phyloP scores from a whole-genome alignment of 2,888 invertebrate species.

The Ophion ventricosus region DNA sequence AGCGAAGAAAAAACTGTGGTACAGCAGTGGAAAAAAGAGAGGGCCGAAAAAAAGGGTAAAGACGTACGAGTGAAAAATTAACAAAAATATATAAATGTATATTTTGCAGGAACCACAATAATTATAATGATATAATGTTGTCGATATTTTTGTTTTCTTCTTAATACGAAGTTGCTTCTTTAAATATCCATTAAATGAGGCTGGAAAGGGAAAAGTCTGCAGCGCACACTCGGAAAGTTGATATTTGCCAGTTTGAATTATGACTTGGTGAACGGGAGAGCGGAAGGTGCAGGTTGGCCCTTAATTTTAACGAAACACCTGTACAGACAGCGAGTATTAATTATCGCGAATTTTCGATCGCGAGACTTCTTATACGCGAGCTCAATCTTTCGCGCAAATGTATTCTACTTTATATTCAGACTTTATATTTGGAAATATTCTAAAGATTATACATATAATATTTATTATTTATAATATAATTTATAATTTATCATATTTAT shows the following conservation, averaged over 20 bases:
- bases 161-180: not conserved
- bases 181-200: constrained; percentile 21
- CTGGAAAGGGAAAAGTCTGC: constrained; percentile 14
- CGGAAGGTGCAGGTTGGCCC: constrained; percentile 58
- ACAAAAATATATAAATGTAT: not conserved
- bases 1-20: too few relatives aligned
- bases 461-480: too few relatives aligned
- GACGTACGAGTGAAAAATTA: not conserved
- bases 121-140: constrained; percentile 31
- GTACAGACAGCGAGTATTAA: not conserved
- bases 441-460: too few relatives aligned
- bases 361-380: not conserved
- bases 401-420: too few relatives aligned
- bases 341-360: constrained; percentile 1
- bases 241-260: constrained; percentile 70
- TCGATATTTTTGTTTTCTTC: constrained; percentile 22
- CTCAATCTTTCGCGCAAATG: constrained; percentile 10
- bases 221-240: constrained; percentile 62
- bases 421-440: too few relatives aligned
- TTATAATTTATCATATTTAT: too few relatives aligned
- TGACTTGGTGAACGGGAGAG: constrained; percentile 55
- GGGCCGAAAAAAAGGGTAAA: too few relatives aligned
- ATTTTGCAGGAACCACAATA: not conserved
- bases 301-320: constrained; percentile 72
- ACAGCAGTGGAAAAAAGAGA: too few relatives aligned